Percentiles rank a stretch among this genome's conserved stretches.
Evolutionary conservation across 2,888 invertebrate species (phyloP).

Genomic region (Sarcophaga rosellei): DNA sequence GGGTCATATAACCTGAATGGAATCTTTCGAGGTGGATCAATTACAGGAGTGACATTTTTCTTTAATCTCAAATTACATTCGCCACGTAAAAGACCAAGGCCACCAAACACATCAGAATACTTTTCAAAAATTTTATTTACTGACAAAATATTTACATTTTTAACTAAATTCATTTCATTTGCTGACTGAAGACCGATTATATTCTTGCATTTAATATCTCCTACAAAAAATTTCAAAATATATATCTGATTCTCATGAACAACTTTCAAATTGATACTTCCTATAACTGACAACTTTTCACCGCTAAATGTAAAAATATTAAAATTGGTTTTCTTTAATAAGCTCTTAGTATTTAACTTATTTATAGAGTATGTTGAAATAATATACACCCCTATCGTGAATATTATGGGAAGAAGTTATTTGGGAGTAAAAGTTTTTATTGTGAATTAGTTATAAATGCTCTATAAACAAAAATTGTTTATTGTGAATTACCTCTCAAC

Average conservation of each 20-base stretch:
- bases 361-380: conserved; percentile 25
- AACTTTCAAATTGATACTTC: conserved; percentile 27
- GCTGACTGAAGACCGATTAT: conserved; percentile 54
- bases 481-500: too few species aligned
- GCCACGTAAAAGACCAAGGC: conserved; percentile 50
- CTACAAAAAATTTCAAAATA: conserved; percentile 44
- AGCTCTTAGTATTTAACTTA: conserved; percentile 17
- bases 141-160: conserved; percentile 37
- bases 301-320: neutral
- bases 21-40: conserved; percentile 57
- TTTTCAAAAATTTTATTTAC: conserved; percentile 49
- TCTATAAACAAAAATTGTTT: too few species aligned
- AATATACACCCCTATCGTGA: too few species aligned
- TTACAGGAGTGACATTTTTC: conserved; percentile 24
- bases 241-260: conserved; percentile 22
- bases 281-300: conserved; percentile 52
- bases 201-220: conserved; percentile 50
- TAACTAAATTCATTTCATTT: conserved; percentile 44
- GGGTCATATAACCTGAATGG: conserved; percentile 50
- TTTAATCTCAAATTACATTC: conserved; percentile 53
- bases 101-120: conserved; percentile 52
- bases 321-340: neutral
- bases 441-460: too few species aligned
- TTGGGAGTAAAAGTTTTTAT: too few species aligned
- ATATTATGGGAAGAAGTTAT: too few species aligned